These are phyloP conservation scores for Megalopta genalis DNA, from an alignment of 1,140 invertebrate genomes.

Conservation along the genomic window DNA sequence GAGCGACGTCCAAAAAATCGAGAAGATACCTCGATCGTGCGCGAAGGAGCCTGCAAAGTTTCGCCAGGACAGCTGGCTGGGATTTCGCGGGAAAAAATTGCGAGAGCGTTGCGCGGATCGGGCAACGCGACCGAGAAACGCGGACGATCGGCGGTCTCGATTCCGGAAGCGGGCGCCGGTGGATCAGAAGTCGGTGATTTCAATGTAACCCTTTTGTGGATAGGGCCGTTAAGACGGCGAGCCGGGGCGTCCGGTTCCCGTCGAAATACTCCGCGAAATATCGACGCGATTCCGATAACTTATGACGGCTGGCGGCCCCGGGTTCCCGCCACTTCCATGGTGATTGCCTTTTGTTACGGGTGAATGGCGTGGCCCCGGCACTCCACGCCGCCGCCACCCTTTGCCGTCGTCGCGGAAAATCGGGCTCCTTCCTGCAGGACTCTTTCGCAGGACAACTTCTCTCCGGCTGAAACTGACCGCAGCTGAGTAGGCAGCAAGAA, in stretches of 20 bases:
- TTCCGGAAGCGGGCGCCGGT: too few relatives aligned
- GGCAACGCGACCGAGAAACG: too few relatives aligned
- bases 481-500: constrained; percentile 61
- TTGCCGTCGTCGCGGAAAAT: constrained; percentile 5
- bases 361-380: constrained; percentile 57
- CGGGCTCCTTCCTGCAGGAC: constrained; percentile 37
- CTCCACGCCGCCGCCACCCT: background rate
- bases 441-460: constrained; percentile 67
- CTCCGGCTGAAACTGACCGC: constrained; percentile 63
- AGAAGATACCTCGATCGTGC: too few relatives aligned
- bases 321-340: constrained; percentile 69
- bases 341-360: constrained; percentile 76
- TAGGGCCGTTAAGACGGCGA: background rate
- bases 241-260: background rate
- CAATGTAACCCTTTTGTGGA: background rate
- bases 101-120: too few relatives aligned
- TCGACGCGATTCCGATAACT: constrained; percentile 73
- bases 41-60: too few relatives aligned
- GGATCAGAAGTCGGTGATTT: too few relatives aligned
- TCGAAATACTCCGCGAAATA: constrained; percentile 65
- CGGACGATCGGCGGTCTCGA: too few relatives aligned
- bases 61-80: too few relatives aligned
- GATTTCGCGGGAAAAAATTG: too few relatives aligned
- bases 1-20: too few relatives aligned
- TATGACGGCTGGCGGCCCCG: constrained; percentile 68